Percentiles rank a stretch among this genome's conserved stretches.
Conservation (phyloP, 2,888 invertebrate genomes). For the Stegana nigrithorax region DNA sequence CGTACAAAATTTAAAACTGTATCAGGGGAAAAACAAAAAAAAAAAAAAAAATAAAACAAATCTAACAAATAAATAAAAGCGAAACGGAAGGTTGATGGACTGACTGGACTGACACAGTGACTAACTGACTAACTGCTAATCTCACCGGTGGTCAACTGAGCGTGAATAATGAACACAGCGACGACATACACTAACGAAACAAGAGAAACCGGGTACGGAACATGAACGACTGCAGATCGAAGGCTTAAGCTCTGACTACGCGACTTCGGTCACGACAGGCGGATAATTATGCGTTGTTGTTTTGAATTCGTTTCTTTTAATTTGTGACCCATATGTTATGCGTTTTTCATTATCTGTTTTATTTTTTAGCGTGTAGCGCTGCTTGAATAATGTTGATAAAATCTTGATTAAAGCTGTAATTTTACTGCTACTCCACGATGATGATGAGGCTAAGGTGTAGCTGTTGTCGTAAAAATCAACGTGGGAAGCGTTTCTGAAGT, state of each 20-base stretch:
- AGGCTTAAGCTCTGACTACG: constrained; percentile 7
- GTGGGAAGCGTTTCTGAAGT: constrained; percentile 22
- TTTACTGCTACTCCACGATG: constrained; percentile 26
- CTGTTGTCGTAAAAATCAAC: constrained; percentile 13
- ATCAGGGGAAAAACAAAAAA: background rate
- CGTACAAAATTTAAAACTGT: constrained; percentile 18
- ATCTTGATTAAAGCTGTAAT: constrained; percentile 63
- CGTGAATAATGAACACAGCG: constrained; percentile 63
- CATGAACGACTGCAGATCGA: background rate
- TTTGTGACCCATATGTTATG: background rate
- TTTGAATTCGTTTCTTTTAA: constrained; percentile 13
- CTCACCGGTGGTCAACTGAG: constrained; percentile 64
- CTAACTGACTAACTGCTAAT: constrained; percentile 19
- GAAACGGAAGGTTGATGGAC: background rate
- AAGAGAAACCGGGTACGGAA: background rate
- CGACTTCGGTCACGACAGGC: constrained; percentile 36
- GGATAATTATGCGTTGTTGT: constrained; percentile 55
- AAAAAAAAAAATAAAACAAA: background rate
- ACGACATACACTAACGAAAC: too few species aligned
- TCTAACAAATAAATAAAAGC: too few species aligned
- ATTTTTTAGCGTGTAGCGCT: constrained; percentile 40
- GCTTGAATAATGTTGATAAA: constrained; percentile 52
- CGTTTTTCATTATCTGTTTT: too few species aligned
- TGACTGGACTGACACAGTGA: background rate
- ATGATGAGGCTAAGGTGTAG: background rate